phyloP scores from a whole-genome alignment of 1,140 invertebrate genomes.

The Apolygus lucorum region DNA sequence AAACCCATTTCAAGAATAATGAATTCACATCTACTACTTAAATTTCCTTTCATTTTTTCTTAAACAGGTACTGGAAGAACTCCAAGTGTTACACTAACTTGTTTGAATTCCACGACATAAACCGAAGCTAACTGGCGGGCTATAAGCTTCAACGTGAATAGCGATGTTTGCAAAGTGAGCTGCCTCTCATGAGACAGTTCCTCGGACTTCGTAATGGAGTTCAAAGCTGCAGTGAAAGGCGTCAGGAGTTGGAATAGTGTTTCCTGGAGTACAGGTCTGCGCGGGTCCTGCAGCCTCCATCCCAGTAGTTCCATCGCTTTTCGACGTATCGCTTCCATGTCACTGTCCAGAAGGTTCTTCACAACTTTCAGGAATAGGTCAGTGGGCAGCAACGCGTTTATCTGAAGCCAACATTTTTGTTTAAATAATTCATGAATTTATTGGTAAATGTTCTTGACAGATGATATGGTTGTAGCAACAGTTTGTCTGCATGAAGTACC shows the following conservation, averaged over 20 bases:
- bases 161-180: constrained; percentile 64
- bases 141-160: constrained; percentile 72
- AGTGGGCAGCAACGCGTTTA: constrained; percentile 66
- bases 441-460: too few species aligned
- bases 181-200: constrained; percentile 38
- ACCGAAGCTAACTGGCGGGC: constrained; percentile 56
- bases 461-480: too few species aligned
- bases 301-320: constrained; percentile 79
- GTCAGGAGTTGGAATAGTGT: constrained; percentile 50
- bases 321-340: constrained; percentile 56
- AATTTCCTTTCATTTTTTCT: too few species aligned
- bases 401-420: constrained; percentile 31
- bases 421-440: background rate
- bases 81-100: constrained; percentile 35
- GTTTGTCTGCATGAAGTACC: too few species aligned
- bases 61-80: background rate
- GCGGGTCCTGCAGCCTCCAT: constrained; percentile 57
- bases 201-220: constrained; percentile 46
- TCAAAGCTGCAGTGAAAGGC: constrained; percentile 43
- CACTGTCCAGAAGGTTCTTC: constrained; percentile 57
- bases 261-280: constrained; percentile 37
- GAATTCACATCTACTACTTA: background rate
- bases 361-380: constrained; percentile 68
- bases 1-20: constrained; percentile 15
- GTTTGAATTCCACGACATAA: constrained; percentile 54